A percentile compares a stretch with the other conserved stretches of the same genome.
Evolutionary conservation across 2,888 invertebrate genomes (phyloP).

Genomic region (Dione vanillae): DNA sequence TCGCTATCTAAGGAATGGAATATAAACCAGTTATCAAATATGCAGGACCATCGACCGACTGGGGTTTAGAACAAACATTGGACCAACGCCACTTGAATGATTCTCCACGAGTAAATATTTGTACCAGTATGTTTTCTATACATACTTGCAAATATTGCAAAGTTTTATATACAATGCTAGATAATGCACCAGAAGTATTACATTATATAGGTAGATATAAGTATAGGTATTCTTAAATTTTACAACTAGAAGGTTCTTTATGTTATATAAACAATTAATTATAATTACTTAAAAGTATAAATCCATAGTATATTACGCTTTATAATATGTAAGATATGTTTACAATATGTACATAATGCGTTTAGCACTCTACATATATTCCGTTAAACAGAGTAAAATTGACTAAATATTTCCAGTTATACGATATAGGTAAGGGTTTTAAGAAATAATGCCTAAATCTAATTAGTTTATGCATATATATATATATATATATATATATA

Average conservation of each 20-base stretch:
- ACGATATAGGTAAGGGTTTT: too few species aligned
- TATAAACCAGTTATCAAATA: conserved; percentile 44
- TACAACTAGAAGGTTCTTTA: too few species aligned
- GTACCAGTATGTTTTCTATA: conserved; percentile 11
- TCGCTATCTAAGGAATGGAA: conserved; percentile 34
- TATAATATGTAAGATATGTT: too few species aligned
- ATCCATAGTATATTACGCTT: too few species aligned
- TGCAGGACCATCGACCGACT: conserved; percentile 42
- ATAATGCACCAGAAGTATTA: neutral
- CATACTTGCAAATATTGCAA: neutral
- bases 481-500: too few species aligned
- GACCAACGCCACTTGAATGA: conserved; percentile 33
- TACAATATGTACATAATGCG: too few species aligned
- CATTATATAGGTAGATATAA: neutral
- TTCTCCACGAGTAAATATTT: conserved; percentile 26
- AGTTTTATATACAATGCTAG: neutral
- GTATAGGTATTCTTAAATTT: too few species aligned
- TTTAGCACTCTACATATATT: too few species aligned
- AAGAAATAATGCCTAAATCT: neutral
- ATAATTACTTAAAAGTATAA: too few species aligned
- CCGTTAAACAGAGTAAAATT: neutral
- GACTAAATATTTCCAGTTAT: neutral
- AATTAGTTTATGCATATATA: too few species aligned
- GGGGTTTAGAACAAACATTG: conserved; percentile 35
- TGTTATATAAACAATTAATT: too few species aligned